Evolutionary conservation across 2,797 vertebrate genomes (phyloP), one percentile per base, ranked within the genome.

Genomic region (Sciurus carolinensis): DNA sequence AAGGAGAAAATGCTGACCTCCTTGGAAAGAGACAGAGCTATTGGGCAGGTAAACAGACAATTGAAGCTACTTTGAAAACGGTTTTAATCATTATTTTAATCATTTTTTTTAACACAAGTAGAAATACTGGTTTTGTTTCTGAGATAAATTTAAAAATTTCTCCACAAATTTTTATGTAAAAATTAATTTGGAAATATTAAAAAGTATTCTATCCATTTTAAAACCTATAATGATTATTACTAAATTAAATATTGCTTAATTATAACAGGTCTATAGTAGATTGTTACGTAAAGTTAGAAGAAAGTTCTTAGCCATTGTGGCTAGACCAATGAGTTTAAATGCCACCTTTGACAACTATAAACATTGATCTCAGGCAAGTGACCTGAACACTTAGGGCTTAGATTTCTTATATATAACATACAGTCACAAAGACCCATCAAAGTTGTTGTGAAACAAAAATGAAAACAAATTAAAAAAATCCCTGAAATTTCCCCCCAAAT

Each of bases 1-100:
- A 99, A 98, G 88, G 98, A 99, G 98, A 99, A 99, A 97, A 98
- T 98, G 98, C 92, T 99, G 95, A 97, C 98, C 86, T 98, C 98
- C 83, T 96, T 99, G 98, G 99, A 99, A 97, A 99, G 98, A 97
- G 99, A 99, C 97, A 98, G 97, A 98, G 98, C 96, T 7, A 12
- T 98, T 59, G 97, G 80, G 26, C 98, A 99, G 99, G 98, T 99
- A 98, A 98, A 97, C 79, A 73, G 39, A 5, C 2, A 36, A 15
- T 66, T 20, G 80, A 33, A 67, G 12, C 42, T 85, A 94, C 13
- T n/a, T 73, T 42, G 44, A 77, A 85, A 33, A n/a, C 33, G 42
- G 47, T 86, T 89, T 26, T 69, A 97, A 77, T 22, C 28, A 72
- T 64, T 80, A n/a, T 67, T 76, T 83, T 67, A 15, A 44, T 75